phyloP scores from a whole-genome alignment of 1,140 invertebrate species.

The Oppia nitens region DNA sequence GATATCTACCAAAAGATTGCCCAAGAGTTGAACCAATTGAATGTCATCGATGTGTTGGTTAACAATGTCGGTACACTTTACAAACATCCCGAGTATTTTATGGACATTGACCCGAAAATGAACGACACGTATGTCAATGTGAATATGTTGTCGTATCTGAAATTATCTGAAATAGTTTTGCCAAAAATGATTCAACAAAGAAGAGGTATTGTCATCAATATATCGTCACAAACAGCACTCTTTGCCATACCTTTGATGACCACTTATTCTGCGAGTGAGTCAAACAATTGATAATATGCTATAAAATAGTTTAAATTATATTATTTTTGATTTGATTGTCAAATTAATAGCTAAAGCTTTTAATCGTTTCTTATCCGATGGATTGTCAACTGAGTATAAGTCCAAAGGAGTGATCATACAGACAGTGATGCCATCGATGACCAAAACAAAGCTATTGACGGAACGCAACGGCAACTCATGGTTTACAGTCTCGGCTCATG shows the following conservation, averaged over 20 bases:
- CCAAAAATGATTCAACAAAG: constrained; percentile 9
- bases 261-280: constrained; percentile 41
- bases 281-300: neutral
- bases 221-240: neutral
- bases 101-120: neutral
- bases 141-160: neutral
- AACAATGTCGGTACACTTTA: constrained; percentile 4
- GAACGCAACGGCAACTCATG: too few species aligned
- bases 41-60: constrained; percentile 1
- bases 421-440: neutral
- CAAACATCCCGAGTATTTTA: neutral
- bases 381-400: neutral
- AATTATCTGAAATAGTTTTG: constrained; percentile 7
- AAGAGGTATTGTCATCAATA: constrained; percentile 7
- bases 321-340: too few species aligned
- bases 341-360: constrained; percentile 3
- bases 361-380: neutral
- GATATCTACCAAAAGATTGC: constrained; percentile 9
- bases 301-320: neutral
- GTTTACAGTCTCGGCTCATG: too few species aligned
- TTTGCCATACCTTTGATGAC: constrained; percentile 2
- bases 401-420: neutral
- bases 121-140: neutral
- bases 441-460: neutral
- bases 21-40: neutral